Evolutionary conservation across 2,888 invertebrate genomes (phyloP).

Genomic region (Bembecia ichneumoniformis): DNA sequence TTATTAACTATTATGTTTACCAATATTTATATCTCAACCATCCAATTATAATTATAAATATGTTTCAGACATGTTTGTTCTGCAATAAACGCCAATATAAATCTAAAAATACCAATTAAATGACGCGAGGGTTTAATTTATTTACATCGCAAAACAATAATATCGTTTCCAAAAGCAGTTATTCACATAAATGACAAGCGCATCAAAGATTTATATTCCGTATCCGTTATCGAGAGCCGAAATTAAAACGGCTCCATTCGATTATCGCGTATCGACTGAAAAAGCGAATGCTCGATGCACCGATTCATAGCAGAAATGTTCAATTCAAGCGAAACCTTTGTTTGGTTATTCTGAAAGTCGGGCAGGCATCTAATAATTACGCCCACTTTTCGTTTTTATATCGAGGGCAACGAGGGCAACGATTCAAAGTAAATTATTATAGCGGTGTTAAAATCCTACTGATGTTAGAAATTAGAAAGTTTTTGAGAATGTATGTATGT

Average conservation of each 20-base stretch:
- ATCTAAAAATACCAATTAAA: too few species aligned
- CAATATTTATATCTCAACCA: too few species aligned
- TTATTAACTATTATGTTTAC: too few species aligned
- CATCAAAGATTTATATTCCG: conserved; percentile 46
- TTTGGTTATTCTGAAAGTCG: conserved; percentile 19
- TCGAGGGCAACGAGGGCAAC: too few species aligned
- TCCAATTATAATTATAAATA: too few species aligned
- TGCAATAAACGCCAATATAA: too few species aligned
- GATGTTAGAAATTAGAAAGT: too few species aligned
- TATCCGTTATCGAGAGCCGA: conserved; percentile 35
- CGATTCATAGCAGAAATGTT: conserved; percentile 47
- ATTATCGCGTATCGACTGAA: conserved; percentile 40
- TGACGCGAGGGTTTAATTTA: background rate
- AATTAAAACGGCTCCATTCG: conserved; percentile 42
- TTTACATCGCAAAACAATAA: background rate
- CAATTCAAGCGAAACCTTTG: conserved; percentile 17
- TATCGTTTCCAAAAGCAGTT: background rate
- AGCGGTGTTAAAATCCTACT: too few species aligned
- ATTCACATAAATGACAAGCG: conserved; percentile 24
- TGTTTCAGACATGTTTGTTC: too few species aligned
- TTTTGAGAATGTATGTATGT: too few species aligned
- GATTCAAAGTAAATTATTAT: too few species aligned
- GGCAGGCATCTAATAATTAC: conserved; percentile 18
- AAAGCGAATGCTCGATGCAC: conserved; percentile 26
- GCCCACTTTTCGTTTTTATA: too few species aligned